Conservation (phyloP, 2,797 vertebrate species). For the Notolabrus celidotus region DNA sequence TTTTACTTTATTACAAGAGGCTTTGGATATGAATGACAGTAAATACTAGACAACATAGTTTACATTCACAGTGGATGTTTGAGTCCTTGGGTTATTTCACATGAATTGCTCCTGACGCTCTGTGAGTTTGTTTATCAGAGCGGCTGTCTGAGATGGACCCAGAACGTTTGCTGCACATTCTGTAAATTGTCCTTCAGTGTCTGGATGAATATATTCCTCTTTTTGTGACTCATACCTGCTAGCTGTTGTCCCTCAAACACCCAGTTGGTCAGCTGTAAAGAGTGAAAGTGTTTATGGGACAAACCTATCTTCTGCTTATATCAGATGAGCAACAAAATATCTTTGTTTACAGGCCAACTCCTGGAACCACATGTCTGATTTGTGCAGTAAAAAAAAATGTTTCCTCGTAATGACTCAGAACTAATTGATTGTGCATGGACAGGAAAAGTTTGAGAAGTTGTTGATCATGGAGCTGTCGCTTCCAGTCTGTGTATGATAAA, state of each 20-base stretch:
- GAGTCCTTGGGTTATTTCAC: too few relatives aligned
- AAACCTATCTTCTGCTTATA: background rate
- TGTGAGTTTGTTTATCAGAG: too few relatives aligned
- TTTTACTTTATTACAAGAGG: too few relatives aligned
- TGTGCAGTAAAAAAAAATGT: background rate
- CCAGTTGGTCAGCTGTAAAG: background rate
- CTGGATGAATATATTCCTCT: background rate
- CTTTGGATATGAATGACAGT: too few relatives aligned
- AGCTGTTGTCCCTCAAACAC: background rate
- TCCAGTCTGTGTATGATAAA: background rate
- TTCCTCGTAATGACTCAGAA: constrained; percentile 6
- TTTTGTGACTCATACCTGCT: background rate
- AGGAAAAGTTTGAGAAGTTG: background rate
- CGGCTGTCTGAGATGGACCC: too few relatives aligned
- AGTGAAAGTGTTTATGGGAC: background rate
- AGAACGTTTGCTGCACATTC: too few relatives aligned
- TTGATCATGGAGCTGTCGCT: background rate
- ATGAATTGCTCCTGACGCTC: background rate
- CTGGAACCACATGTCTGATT: constrained; percentile 1
- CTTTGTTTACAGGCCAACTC: background rate
- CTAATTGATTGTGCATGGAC: background rate
- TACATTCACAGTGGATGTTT: background rate
- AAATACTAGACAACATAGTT: too few relatives aligned
- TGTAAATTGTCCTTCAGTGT: background rate
- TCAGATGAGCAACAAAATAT: background rate